Percentiles rank a stretch among this genome's conserved stretches.
Conservation (phyloP, 92 coral and sea anemone species). For the Epizoanthus stellaris region DNA sequence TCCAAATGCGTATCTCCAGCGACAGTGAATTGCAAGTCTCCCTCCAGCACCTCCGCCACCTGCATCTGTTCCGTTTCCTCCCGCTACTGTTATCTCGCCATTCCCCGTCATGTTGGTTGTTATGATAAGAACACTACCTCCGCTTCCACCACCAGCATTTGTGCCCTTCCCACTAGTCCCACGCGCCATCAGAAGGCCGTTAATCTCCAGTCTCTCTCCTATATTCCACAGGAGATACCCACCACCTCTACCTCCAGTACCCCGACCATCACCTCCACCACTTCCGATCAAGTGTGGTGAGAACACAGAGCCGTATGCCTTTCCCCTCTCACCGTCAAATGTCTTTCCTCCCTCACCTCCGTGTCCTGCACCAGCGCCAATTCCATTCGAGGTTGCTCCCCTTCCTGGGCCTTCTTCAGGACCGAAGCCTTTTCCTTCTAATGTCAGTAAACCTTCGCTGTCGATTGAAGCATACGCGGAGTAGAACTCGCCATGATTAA, state of each 20-base stretch:
- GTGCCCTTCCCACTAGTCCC: constrained; percentile 62
- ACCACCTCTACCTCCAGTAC: constrained; percentile 71
- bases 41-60: constrained; percentile 83
- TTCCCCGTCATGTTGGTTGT: constrained; percentile 75
- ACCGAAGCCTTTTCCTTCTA: constrained; percentile 70
- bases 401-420: constrained; percentile 67
- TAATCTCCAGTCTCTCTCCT: constrained; percentile 53
- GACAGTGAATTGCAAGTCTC: constrained; percentile 65
- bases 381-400: constrained; percentile 49
- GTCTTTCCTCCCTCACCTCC: constrained; percentile 75
- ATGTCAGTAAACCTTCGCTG: constrained; percentile 59
- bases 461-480: constrained; percentile 64
- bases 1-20: constrained; percentile 69
- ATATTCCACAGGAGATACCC: constrained; percentile 68
- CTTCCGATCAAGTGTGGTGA: constrained; percentile 67
- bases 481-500: constrained; percentile 65
- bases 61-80: constrained; percentile 59
- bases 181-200: constrained; percentile 60
- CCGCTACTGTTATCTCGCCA: constrained; percentile 70
- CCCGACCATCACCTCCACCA: constrained; percentile 75
- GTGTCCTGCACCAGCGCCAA: constrained; percentile 74
- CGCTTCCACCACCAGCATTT: constrained; percentile 76
- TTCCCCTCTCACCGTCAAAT: constrained; percentile 48
- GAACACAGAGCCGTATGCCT: constrained; percentile 69
- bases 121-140: constrained; percentile 67